phyloP scores from a whole-genome alignment of 1,140 invertebrate species.

The Heliothis subflexa region DNA sequence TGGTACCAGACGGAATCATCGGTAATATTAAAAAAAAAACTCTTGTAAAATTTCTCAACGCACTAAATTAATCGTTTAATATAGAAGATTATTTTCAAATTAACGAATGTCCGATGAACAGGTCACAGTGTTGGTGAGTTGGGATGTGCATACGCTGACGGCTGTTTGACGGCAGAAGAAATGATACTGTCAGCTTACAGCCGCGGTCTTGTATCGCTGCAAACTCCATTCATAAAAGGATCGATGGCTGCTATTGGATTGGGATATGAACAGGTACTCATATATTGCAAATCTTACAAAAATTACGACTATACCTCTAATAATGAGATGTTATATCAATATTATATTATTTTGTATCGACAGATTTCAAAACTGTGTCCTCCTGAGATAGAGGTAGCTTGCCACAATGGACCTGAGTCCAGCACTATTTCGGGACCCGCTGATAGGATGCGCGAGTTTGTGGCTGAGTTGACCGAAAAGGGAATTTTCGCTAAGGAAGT shows the following conservation, averaged over 20 bases:
- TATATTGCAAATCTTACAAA: background rate
- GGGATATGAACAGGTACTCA: slow-evolving; percentile 86
- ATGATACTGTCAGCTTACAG: slow-evolving; percentile 93
- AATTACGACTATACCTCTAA: background rate
- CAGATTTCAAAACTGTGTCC: slow-evolving; percentile 83
- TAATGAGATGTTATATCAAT: background rate
- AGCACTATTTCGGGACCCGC: slow-evolving; percentile 94
- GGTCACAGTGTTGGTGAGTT: slow-evolving; percentile 93
- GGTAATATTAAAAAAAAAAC: slow-evolving; percentile 70
- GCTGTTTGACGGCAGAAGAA: slow-evolving; percentile 92
- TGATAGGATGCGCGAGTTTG: slow-evolving; percentile 89
- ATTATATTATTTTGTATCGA: background rate
- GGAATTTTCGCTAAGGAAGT: slow-evolving; percentile 93
- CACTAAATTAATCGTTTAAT: too few relatives aligned
- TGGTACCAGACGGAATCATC: slow-evolving; percentile 92
- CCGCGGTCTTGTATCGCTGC: slow-evolving; percentile 92
- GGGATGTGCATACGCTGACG: slow-evolving; percentile 95
- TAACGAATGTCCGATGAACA: slow-evolving; percentile 8
- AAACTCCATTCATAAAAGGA: slow-evolving; percentile 90
- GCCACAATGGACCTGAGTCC: slow-evolving; percentile 82
- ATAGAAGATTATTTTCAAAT: too few relatives aligned
- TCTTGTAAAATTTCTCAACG: too few relatives aligned
- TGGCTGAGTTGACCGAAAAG: slow-evolving; percentile 87
- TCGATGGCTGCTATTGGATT: slow-evolving; percentile 94
- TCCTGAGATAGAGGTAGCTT: slow-evolving; percentile 90